Base-by-base conservation (phyloP, 2,888 invertebrate species). In the Diaprepes abbreviatus region DNA sequence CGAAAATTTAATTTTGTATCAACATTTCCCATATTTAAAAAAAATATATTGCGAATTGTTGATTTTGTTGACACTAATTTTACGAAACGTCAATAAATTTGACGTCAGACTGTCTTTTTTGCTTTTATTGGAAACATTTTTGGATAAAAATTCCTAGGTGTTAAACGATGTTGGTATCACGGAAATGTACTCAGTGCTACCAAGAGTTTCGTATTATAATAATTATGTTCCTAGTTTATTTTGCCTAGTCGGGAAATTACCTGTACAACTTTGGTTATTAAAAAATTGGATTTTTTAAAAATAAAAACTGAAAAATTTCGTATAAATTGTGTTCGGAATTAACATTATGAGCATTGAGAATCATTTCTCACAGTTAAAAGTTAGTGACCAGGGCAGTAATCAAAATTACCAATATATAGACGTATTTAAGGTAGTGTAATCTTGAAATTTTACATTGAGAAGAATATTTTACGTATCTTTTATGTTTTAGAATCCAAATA, bases 1-100 rank as follows among this genome's bases (percentile, higher is more conserved):
- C 98, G 91, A 86, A 98, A 99, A 86, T 97, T 97, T 74, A 98
- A 86, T 88, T 98, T 98, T 70, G 98, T 97, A 85, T 99, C 98
- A 70, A 96, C 92, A 88, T 98, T 98, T 78, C 99, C 99, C 99
- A 99, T 99, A 43, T 74, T 75, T 58, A 40, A 43, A 54, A 33
- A 58, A 31, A 35, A 35, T n/a, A 55, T 31, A 12, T 45, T 17
- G 12, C 16, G 2, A 21, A 17, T 35, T 59, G 59, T 59, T 66
- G 66, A 35, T 35, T 52, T 52, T 14, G 48, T 66, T 28, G 67
- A 71, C 43, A 60, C 35, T 33, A 40, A 19, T 54, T 43, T 10
- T 31, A 1, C 19, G 12, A 59, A 16, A 36, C 43, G 59, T 43
- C 59, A 40, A 59, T 43, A 43, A n/a, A 45, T 16, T 64, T 60